Evolutionary conservation across 2,797 vertebrate genomes (phyloP), one percentile per base, ranked within the genome.

Genomic region (Sitta carolinensis): DNA sequence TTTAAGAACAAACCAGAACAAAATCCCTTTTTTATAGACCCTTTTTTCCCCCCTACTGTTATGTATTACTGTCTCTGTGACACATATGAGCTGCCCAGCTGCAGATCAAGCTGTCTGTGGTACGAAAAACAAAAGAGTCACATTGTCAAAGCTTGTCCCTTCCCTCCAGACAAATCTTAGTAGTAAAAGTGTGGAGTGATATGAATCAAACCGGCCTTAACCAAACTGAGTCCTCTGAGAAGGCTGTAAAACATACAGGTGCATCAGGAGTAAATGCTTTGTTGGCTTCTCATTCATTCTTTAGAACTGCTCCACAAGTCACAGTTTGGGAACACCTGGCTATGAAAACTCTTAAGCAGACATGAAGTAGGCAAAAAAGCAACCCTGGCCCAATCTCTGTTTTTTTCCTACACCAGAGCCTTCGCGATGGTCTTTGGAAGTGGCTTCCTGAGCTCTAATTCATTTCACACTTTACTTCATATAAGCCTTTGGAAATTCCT

Each of bases 41-140:
- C 5, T 6, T 45, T 64, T 8, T 6, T 1, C 0, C 0, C 6
- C 1, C 9, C 42, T 52, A 5, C 45, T 74, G 16, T 84, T 82
- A 43, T 10, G 6, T 52, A 17, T 64, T 83, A 23, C 29, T 70
- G 42, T 88, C 57, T 69, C 45, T 83, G 3, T 52, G 83, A 40
- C 18, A 36, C 34, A n/a, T 4, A n/a, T 27, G 36, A 66, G 48
- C 64, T 89, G 36, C 72, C 68, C 48, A 62, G 55, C 61, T 68
- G 29, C 4, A 10, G 43, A 55, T 74, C 73, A 81, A 52, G 34
- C 30, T 76, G 22, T 36, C 63, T 48, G 36, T 2, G 2, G 29
- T 61, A 61, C 58, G 75, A 67, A 89, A 78, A 75, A 40, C 38
- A 73, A n/a, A 73, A n/a, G 22, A 93, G 11, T 88, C 16, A 40